phyloP scores from a whole-genome alignment of 2,113 vertebrate species.

The Pedionomus torquatus region DNA sequence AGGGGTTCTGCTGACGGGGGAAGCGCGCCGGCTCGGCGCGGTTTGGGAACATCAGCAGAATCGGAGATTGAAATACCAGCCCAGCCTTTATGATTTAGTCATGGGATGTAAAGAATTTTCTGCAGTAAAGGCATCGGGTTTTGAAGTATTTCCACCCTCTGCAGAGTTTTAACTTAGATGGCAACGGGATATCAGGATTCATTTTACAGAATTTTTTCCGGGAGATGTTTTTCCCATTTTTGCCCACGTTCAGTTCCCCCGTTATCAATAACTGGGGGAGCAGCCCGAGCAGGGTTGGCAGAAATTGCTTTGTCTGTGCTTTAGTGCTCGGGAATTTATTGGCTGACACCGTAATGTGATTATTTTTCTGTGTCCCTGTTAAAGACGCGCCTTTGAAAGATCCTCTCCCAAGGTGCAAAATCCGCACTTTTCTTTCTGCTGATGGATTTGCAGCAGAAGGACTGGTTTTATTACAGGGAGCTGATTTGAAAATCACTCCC shows the following conservation, averaged over 20 bases:
- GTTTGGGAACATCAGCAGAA: slow-evolving; percentile 68
- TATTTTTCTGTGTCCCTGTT: slow-evolving; percentile 20
- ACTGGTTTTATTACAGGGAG: neutral
- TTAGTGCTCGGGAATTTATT: slow-evolving; percentile 14
- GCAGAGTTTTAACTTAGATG: slow-evolving; percentile 38
- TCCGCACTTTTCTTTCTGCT: neutral
- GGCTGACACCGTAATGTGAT: slow-evolving; percentile 5
- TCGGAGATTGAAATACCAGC: neutral
- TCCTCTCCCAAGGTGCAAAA: neutral
- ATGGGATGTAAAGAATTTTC: slow-evolving; percentile 65
- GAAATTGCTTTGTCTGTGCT: slow-evolving; percentile 56
- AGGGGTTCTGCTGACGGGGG: slow-evolving; percentile 59
- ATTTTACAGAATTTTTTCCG: slow-evolving; percentile 17
- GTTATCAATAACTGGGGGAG: slow-evolving; percentile 30
- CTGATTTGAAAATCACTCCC: neutral
- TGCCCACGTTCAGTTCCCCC: neutral
- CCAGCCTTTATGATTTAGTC: slow-evolving; percentile 19
- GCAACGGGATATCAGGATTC: slow-evolving; percentile 44
- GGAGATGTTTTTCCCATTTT: neutral
- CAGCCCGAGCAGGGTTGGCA: slow-evolving; percentile 15
- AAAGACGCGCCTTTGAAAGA: neutral
- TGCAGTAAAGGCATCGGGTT: slow-evolving; percentile 45
- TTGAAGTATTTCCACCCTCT: slow-evolving; percentile 63
- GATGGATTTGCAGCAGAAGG: neutral
- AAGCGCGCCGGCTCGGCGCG: neutral